Percentiles rank a stretch among this genome's conserved stretches.
phyloP scores from a whole-genome alignment of 2,797 vertebrate genomes.

The Todus mexicanus region DNA sequence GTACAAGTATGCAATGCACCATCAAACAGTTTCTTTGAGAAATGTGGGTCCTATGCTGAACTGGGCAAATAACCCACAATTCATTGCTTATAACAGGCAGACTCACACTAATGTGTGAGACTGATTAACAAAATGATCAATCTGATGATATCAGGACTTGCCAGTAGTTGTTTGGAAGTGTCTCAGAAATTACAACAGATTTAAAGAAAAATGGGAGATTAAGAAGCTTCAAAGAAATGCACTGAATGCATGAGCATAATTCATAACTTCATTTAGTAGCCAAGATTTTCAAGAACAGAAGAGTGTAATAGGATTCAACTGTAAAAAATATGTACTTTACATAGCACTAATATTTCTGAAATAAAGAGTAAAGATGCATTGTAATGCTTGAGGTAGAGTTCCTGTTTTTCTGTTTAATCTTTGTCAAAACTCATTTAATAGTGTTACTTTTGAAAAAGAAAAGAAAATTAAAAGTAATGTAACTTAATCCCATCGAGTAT shows the following conservation, averaged over 20 bases:
- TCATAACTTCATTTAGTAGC: neutral
- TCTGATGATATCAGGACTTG: conserved; percentile 35
- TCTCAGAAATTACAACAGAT: conserved; percentile 1
- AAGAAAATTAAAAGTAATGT: neutral
- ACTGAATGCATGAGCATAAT: neutral
- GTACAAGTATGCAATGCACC: neutral
- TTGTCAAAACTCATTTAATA: neutral
- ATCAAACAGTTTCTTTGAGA: neutral
- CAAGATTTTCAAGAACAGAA: neutral
- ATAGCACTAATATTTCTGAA: neutral
- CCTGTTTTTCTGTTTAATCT: neutral
- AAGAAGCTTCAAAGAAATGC: neutral
- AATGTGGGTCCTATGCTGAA: neutral
- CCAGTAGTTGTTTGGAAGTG: conserved; percentile 16
- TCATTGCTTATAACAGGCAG: conserved; percentile 22
- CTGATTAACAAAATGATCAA: neutral
- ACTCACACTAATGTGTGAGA: neutral
- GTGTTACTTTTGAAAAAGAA: neutral
- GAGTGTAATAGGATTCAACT: neutral
- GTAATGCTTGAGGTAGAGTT: neutral
- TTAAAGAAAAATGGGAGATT: neutral
- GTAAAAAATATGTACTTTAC: neutral
- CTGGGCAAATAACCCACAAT: neutral
- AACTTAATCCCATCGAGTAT: conserved; percentile 8
- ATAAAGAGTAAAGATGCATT: neutral